phyloP scores from a whole-genome alignment of 2,113 vertebrate species.

The Labeo catla region DNA sequence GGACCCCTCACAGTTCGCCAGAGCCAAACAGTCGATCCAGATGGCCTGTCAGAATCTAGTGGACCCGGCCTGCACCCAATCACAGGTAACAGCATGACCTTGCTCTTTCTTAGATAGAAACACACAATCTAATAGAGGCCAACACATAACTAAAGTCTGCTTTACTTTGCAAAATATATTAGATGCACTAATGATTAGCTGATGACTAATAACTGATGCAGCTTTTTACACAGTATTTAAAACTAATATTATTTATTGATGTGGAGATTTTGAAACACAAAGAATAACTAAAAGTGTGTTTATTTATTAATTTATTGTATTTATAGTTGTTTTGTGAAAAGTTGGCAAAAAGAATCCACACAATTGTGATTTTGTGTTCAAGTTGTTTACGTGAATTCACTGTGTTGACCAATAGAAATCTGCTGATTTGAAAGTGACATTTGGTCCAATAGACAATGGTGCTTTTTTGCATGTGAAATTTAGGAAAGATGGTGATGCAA shows the following conservation, averaged over 20 bases:
- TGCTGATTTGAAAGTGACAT: not conserved
- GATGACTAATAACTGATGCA: not conserved
- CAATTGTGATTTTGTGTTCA: not conserved
- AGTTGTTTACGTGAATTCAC: not conserved
- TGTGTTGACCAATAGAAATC: not conserved
- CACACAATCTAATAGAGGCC: not conserved
- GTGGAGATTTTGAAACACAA: not conserved
- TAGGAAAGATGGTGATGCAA: too few relatives aligned
- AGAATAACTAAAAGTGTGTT: not conserved
- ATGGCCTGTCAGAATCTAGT: conserved; percentile 98
- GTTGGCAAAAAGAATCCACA: too few relatives aligned
- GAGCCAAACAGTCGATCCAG: conserved; percentile 97
- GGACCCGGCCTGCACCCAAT: conserved; percentile 94
- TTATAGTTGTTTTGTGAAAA: too few relatives aligned
- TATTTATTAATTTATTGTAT: too few relatives aligned
- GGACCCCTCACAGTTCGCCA: conserved; percentile 94
- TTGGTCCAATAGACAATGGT: not conserved
- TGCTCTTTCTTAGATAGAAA: not conserved
- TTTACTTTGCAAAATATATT: not conserved
- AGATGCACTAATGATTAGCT: not conserved
- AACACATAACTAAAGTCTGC: not conserved
- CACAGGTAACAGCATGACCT: conserved; percentile 80
- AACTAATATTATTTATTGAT: not conserved
- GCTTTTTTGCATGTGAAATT: not conserved
- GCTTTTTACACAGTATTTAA: not conserved